Base-by-base conservation (phyloP, 2,888 invertebrate genomes). In the Eustalomyia histrio region DNA sequence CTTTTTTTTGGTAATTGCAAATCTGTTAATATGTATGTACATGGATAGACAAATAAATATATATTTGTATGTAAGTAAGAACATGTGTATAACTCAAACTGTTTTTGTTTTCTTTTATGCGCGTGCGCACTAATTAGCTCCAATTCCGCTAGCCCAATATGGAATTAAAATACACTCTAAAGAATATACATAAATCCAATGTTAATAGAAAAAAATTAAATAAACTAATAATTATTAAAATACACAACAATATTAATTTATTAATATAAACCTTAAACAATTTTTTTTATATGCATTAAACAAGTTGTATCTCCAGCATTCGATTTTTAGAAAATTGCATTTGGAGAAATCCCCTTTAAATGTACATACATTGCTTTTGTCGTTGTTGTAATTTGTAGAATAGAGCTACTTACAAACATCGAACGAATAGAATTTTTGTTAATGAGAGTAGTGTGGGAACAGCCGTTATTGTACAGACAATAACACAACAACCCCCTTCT, bases 41-140 rank as follows among this genome's bases (percentile, higher is more conserved):
- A 35, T 47, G 24, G 24, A 65, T 61, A 73, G 39, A 29, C 55
- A 61, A 12, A 68, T 7, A 14, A 6, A 29, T 29, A 6, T 29
- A n/a, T n/a, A n/a, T n/a, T n/a, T n/a, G 43, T 39, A 10, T 5
- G 12, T 39, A 53, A 29, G 68, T 58, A 33, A 1, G 16, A 43
- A 68, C 57, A 58, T 60, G 55, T 57, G 61, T 72, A 63, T 58
- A 76, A 68, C 72, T 52, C 33, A 21, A 65, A 76, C 61, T 17
- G 63, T 64, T 64, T 75, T 72, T 76, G 35, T 73, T 67, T 72
- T 50, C 53, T 61, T 76, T 78, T 58, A 81, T 47, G 76, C 84
- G 84, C 84, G 69, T 84, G 84, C 84, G 84, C 84, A 82, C 18
- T 83, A 83, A 82, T 83, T 82, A 82, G 79, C 82, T 83, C 80